These are phyloP conservation scores for Calyptomena viridis DNA, from an alignment of 2,113 vertebrate genomes.

Conservation along the genomic window DNA sequence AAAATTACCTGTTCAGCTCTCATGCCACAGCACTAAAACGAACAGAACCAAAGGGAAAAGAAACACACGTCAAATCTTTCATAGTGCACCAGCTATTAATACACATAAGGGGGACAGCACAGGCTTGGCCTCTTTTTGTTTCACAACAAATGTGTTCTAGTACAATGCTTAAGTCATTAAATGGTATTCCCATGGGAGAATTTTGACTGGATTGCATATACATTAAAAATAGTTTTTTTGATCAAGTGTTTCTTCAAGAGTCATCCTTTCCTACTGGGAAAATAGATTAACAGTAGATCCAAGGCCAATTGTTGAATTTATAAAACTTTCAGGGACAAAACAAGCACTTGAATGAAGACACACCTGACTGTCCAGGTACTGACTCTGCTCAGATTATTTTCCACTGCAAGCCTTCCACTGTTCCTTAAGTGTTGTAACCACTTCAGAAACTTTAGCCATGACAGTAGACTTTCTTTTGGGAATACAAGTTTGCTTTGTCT, in stretches of 20 bases:
- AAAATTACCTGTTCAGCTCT: not conserved
- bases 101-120: not conserved
- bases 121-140: not conserved
- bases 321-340: not conserved
- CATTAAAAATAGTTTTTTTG: not conserved
- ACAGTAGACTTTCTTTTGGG: not conserved
- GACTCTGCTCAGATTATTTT: not conserved
- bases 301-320: not conserved
- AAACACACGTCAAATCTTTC: not conserved
- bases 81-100: not conserved
- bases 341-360: accelerated
- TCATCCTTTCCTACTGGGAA: not conserved
- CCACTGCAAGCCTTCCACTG: not conserved
- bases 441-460: not conserved
- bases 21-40: not conserved
- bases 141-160: not conserved
- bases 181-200: not conserved
- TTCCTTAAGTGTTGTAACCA: accelerated
- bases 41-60: not conserved
- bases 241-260: accelerated
- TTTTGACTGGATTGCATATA: not conserved
- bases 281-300: not conserved
- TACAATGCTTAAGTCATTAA: not conserved
- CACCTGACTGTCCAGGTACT: not conserved
- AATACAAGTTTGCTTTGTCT: not conserved